These are phyloP conservation scores for Progne subis DNA, from an alignment of 2,113 vertebrate species.

Conservation along the genomic window DNA sequence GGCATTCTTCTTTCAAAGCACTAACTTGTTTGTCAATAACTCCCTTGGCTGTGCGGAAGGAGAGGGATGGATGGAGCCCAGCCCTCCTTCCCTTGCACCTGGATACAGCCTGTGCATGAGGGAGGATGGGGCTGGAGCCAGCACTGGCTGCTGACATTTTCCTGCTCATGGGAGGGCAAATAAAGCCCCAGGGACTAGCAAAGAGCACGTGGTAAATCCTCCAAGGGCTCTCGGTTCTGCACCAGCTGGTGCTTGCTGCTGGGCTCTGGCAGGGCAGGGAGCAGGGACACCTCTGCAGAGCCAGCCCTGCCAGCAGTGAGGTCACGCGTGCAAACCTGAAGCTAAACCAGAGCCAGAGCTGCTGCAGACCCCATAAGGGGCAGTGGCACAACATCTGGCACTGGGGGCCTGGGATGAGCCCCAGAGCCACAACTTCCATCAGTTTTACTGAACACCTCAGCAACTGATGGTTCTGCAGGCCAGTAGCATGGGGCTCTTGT, in stretches of 20 bases:
- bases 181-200: not conserved
- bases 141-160: not conserved
- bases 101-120: rapidly evolving
- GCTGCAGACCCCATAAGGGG: rapidly evolving
- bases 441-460: not conserved
- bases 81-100: rapidly evolving
- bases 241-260: not conserved
- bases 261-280: not conserved
- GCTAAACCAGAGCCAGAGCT: not conserved
- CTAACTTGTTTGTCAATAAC: conserved; percentile 71
- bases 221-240: not conserved
- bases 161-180: not conserved
- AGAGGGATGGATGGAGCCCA: not conserved
- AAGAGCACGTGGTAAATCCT: not conserved
- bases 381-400: rapidly evolving
- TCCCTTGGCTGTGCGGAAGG: not conserved
- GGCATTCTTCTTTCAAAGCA: conserved; percentile 2
- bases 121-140: not conserved
- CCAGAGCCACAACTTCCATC: not conserved
- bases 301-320: not conserved
- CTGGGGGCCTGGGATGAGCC: not conserved
- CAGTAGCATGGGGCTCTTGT: not conserved
- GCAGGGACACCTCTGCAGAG: not conserved
- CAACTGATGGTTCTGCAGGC: not conserved
- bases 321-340: not conserved